Base-by-base conservation (phyloP, 2,797 vertebrate species). In the Sarcophilus harrisii region DNA sequence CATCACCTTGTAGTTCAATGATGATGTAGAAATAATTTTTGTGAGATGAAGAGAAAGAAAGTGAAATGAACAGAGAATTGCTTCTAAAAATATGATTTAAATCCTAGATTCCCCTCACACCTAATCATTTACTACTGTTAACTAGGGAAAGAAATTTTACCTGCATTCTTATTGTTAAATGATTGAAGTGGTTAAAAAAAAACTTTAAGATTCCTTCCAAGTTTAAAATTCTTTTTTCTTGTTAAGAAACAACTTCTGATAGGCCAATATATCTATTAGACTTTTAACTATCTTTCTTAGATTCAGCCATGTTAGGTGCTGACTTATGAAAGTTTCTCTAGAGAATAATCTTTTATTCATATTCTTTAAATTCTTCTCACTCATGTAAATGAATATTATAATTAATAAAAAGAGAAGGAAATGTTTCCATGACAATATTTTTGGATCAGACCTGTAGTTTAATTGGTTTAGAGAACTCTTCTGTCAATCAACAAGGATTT, bases 61-160 rank as follows among this genome's bases (percentile, higher is more conserved):
- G 94, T 97, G 21, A 3, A 91, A 5, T 54, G 57, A 95, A 27
- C 0, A 93, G 58, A 4, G 58, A 52, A 45, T 95, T 96, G 10
- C 57, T 97, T 94, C 62, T 45, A 92, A 90, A 94, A 45, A 95
- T 2, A 38, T 73, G 29, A 14, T 66, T 66, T 32, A 66, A 66
- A n/a, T 66, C 30, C 13, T 16, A 21, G 59, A 29, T 3, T 27
- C 11, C 60, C 32, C 62, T 1, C n/a, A 5, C 32, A 54, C 54
- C 8, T 6, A 54, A 5, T 54, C 30, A 66, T 66, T 66, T n/a
- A 66, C 62, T 66, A n/a, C 32, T 66, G 62, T 66, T 66, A n/a
- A 66, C 60, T n/a, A 32, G 32, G 13, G 60, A 32, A 30, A 66
- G 30, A 32, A 66, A n/a, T 13, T 32, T 66, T n/a, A 66, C 32